A percentile compares a stretch with the other conserved stretches of the same genome.
phyloP scores from a whole-genome alignment of 1,140 invertebrate species.

The Sminthurinus signatus region DNA sequence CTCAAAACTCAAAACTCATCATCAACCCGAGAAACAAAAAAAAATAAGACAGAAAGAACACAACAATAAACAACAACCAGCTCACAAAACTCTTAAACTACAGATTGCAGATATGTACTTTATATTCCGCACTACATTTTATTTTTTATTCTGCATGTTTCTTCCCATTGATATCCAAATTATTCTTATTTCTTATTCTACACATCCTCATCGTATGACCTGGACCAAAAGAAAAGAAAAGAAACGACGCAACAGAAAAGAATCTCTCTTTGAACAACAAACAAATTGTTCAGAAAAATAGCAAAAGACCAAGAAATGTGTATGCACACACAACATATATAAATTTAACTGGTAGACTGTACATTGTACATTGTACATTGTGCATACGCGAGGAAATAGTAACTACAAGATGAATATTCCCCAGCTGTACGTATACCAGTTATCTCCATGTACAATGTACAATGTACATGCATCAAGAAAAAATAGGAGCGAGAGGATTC shows the following conservation, averaged over 20 bases:
- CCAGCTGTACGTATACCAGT: too few relatives aligned
- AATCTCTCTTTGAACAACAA: slow-evolving; percentile 3
- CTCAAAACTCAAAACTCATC: neutral
- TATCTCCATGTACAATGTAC: too few relatives aligned
- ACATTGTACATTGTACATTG: too few relatives aligned
- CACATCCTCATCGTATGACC: neutral
- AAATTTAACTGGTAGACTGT: too few relatives aligned
- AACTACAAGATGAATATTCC: too few relatives aligned
- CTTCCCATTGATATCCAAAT: neutral
- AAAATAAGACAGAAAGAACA: neutral
- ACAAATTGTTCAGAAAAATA: slow-evolving; percentile 14
- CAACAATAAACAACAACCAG: neutral
- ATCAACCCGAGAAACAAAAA: neutral
- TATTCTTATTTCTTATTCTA: neutral
- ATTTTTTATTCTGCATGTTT: neutral
- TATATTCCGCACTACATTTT: neutral
- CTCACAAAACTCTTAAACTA: neutral
- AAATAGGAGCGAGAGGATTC: too few relatives aligned
- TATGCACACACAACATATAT: too few relatives aligned
- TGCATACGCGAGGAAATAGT: too few relatives aligned
- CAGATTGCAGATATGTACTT: neutral
- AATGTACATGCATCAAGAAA: too few relatives aligned
- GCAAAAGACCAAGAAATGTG: too few relatives aligned
- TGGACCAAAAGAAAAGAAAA: neutral
- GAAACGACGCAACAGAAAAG: neutral